Conservation (phyloP, 2,888 invertebrate genomes). For the Chesias legatella region DNA sequence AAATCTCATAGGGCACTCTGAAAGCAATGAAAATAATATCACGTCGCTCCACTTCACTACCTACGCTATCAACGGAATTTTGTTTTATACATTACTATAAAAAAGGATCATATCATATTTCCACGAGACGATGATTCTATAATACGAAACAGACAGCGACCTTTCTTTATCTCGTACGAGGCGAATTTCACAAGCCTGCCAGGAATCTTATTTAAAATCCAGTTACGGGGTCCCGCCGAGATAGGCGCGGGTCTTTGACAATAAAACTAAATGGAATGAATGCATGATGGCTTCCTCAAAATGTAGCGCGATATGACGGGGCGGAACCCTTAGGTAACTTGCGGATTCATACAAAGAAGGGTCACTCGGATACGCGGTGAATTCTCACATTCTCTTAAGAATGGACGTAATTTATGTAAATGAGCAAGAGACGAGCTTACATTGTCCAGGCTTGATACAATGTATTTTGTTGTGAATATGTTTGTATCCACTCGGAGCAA, state of each 20-base stretch:
- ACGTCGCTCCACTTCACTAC: conserved; percentile 44
- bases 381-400: conserved; percentile 44
- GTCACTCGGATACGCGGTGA: conserved; percentile 57
- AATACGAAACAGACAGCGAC: conserved; percentile 69
- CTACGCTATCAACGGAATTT: conserved; percentile 48
- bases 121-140: conserved; percentile 62
- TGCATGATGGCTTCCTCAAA: conserved; percentile 72
- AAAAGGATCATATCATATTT: conserved; percentile 65
- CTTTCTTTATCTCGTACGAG: conserved; percentile 75
- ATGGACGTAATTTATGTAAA: conserved; percentile 48
- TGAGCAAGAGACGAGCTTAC: conserved; percentile 26
- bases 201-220: conserved; percentile 80
- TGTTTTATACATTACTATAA: conserved; percentile 56
- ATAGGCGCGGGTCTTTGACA: conserved; percentile 77
- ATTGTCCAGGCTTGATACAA: conserved; percentile 30
- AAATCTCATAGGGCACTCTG: conserved; percentile 61
- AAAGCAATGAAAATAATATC: conserved; percentile 64
- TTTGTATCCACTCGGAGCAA: conserved; percentile 18
- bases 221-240: conserved; percentile 68
- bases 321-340: conserved; percentile 51
- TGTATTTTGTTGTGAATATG: conserved; percentile 35
- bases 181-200: conserved; percentile 71
- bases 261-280: conserved; percentile 81
- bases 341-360: conserved; percentile 57
- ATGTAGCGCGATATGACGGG: conserved; percentile 65